phyloP scores from a whole-genome alignment of 2,113 vertebrate genomes.

The Notiomystis cincta region DNA sequence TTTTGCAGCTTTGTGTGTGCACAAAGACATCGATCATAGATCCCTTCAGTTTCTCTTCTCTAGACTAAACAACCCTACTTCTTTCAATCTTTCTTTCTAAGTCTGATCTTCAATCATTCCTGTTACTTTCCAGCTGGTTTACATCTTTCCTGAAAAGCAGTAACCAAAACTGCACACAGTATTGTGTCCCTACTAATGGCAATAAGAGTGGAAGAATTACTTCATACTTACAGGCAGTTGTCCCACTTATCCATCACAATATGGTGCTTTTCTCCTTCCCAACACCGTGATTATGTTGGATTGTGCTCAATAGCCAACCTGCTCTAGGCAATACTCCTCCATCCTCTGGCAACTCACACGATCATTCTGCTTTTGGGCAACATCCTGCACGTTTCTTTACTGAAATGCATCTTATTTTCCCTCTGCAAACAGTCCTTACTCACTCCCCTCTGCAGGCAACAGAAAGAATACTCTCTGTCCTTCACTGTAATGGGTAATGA shows the following conservation, averaged over 20 bases:
- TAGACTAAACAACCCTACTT: slow-evolving; percentile 54
- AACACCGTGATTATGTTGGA: not conserved
- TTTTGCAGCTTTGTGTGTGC: not conserved
- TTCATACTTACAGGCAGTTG: not conserved
- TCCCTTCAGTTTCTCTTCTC: not conserved
- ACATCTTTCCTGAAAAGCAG: slow-evolving; percentile 44
- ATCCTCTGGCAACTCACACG: not conserved
- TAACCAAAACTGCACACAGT: not conserved
- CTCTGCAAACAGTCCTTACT: not conserved
- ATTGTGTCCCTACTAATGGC: not conserved
- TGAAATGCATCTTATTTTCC: not conserved
- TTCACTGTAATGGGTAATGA: not conserved
- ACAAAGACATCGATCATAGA: slow-evolving; percentile 10
- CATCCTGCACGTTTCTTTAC: not conserved
- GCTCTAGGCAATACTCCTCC: not conserved
- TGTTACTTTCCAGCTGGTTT: slow-evolving; percentile 36
- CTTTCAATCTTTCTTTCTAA: slow-evolving; percentile 33
- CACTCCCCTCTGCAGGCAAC: not conserved
- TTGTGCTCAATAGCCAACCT: not conserved
- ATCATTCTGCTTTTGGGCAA: not conserved
- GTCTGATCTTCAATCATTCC: slow-evolving; percentile 31
- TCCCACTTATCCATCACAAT: not conserved
- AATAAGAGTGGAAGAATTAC: not conserved
- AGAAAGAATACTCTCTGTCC: not conserved
- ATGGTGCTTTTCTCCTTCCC: not conserved